phyloP scores from a whole-genome alignment of 2,797 vertebrate species.

The Chelidonichthys spinosus region DNA sequence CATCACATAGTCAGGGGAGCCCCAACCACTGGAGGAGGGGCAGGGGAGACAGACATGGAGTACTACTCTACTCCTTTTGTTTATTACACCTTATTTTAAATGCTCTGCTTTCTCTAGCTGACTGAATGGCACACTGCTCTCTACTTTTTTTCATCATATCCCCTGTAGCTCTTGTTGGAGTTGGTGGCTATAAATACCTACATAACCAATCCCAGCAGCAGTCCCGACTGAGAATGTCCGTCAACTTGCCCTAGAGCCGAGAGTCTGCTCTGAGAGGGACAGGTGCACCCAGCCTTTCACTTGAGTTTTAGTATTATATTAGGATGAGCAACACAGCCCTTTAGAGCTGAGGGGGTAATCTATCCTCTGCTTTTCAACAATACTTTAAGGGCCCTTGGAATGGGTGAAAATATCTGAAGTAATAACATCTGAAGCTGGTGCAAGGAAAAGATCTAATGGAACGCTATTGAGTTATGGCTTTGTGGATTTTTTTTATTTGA shows the following conservation, averaged over 20 bases:
- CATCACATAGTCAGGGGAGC: slow-evolving; percentile 54
- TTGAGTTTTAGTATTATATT: slow-evolving; percentile 19
- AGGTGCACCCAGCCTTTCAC: slow-evolving; percentile 62
- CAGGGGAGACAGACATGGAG: background rate
- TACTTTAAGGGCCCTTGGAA: background rate
- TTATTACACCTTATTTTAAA: background rate
- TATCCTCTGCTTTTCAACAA: background rate
- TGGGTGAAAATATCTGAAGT: background rate
- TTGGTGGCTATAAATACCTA: slow-evolving; percentile 47
- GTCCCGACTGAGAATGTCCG: slow-evolving; percentile 45
- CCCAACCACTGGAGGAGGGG: slow-evolving; percentile 10
- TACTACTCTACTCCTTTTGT: slow-evolving; percentile 2
- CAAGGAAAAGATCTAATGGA: background rate
- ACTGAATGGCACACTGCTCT: background rate
- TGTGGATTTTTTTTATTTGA: background rate
- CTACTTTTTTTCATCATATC: slow-evolving; percentile 1
- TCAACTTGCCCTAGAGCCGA: slow-evolving; percentile 38
- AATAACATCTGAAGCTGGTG: background rate
- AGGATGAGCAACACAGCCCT: slow-evolving; percentile 12
- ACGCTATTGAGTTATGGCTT: background rate
- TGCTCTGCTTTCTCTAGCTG: background rate
- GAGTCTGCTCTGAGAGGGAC: slow-evolving; percentile 56
- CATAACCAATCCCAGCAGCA: slow-evolving; percentile 37
- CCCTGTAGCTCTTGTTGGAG: slow-evolving; percentile 21
- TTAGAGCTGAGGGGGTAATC: slow-evolving; percentile 1